A percentile compares a stretch with the other conserved stretches of the same genome.
Evolutionary conservation across 1,140 invertebrate genomes (phyloP).

Genomic region (Drosophila parvula): DNA sequence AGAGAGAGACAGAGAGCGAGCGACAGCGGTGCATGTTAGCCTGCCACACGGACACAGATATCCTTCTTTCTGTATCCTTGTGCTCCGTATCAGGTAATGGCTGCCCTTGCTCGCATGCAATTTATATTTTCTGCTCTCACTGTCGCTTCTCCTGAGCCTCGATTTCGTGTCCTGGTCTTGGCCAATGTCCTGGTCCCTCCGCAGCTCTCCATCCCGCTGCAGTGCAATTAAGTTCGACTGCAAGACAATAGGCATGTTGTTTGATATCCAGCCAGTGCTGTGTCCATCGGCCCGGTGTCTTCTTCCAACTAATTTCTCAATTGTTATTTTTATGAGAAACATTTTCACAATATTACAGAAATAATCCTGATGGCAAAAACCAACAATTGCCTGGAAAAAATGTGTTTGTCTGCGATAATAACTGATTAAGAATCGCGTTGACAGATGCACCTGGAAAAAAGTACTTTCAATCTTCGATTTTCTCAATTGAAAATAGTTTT

Average conservation of each 20-base stretch:
- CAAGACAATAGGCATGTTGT: constrained; percentile 80
- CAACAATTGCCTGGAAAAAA: constrained; percentile 39
- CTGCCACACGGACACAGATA: constrained; percentile 42
- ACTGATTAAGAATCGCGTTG: constrained; percentile 68
- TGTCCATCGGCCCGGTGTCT: background rate
- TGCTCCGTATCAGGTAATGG: constrained; percentile 67
- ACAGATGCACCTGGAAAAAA: constrained; percentile 30
- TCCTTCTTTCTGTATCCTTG: constrained; percentile 45
- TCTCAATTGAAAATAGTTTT: too few species aligned
- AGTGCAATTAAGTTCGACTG: constrained; percentile 79
- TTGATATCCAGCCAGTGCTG: constrained; percentile 62
- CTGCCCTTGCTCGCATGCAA: constrained; percentile 77
- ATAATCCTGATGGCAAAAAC: constrained; percentile 19
- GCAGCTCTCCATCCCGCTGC: background rate
- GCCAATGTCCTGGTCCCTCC: constrained; percentile 3
- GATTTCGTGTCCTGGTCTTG: constrained; percentile 31
- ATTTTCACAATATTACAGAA: constrained; percentile 71
- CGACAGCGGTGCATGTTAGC: constrained; percentile 24
- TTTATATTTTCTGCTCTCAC: constrained; percentile 70
- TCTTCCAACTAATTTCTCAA: constrained; percentile 59
- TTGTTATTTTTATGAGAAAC: constrained; percentile 64
- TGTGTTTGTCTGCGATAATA: constrained; percentile 50
- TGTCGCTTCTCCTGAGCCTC: constrained; percentile 49
- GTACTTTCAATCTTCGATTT: too few species aligned
- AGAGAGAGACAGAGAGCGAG: background rate